A percentile compares a stretch with the other conserved stretches of the same genome.
Evolutionary conservation across 2,888 invertebrate genomes (phyloP).

Genomic region (Lypha dubia): DNA sequence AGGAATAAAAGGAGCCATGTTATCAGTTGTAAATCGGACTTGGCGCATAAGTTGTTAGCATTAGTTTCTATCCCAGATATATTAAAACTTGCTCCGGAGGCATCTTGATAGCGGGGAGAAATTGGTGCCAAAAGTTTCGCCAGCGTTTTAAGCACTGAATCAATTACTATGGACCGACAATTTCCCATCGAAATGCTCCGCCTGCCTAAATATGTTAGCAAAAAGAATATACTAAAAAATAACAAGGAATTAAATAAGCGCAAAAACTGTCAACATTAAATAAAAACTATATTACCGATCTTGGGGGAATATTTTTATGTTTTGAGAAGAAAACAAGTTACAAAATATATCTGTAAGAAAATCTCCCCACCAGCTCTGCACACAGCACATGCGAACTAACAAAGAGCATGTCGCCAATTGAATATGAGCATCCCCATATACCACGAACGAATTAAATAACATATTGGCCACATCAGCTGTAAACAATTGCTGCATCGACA

Average conservation of each 20-base stretch:
- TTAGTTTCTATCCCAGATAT: conserved; percentile 55
- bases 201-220: conserved; percentile 93
- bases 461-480: conserved; percentile 85
- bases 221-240: conserved; percentile 89
- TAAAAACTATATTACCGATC: conserved; percentile 87
- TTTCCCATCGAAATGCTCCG: conserved; percentile 88
- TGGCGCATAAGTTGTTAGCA: conserved; percentile 82
- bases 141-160: conserved; percentile 86
- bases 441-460: conserved; percentile 89
- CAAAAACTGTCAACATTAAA: neutral
- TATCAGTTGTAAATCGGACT: conserved; percentile 87
- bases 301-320: conserved; percentile 91
- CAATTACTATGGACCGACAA: conserved; percentile 86
- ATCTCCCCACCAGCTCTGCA: conserved; percentile 94
- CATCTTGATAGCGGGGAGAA: conserved; percentile 80
- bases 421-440: conserved; percentile 90
- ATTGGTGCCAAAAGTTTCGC: conserved; percentile 86
- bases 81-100: conserved; percentile 73
- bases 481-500: conserved; percentile 82
- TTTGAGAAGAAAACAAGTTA: conserved; percentile 90
- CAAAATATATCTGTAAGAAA: conserved; percentile 93
- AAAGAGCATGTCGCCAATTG: conserved; percentile 91
- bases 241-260: conserved; percentile 51
- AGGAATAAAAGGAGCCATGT: conserved; percentile 91
- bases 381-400: conserved; percentile 89